phyloP scores from a whole-genome alignment of 92 coral and sea anemone genomes.

The Blastomussa wellsi region DNA sequence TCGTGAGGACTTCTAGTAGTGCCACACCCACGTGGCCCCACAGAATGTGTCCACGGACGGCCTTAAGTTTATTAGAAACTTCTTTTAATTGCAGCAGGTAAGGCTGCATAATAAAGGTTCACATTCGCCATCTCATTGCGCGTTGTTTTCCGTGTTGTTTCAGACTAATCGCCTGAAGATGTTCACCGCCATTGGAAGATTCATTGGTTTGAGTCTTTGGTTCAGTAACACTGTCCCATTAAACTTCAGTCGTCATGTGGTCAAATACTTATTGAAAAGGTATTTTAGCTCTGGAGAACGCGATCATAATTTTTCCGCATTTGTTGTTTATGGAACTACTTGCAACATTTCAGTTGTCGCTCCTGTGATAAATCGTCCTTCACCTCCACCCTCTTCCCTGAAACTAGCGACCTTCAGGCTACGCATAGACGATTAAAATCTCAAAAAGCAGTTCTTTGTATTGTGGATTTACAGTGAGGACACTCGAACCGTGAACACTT shows the following conservation, averaged over 20 bases:
- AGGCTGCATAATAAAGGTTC: not conserved
- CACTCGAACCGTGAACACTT: too few relatives aligned
- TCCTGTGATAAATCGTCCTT: too few relatives aligned
- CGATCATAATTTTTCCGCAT: not conserved
- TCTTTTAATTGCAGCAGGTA: too few relatives aligned
- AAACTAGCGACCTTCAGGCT: not conserved
- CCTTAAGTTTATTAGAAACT: not conserved
- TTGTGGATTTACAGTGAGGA: too few relatives aligned
- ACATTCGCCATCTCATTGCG: not conserved
- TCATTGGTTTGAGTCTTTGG: constrained; percentile 90
- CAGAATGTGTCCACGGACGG: not conserved
- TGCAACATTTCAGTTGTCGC: not conserved
- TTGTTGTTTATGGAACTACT: not conserved
- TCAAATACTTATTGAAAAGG: constrained; percentile 80
- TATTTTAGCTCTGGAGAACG: constrained; percentile 4
- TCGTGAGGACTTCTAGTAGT: not conserved
- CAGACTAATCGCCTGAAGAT: constrained; percentile 85
- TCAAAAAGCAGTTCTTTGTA: too few relatives aligned
- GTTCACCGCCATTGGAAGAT: constrained; percentile 89
- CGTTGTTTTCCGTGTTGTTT: not conserved
- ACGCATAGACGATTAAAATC: not conserved
- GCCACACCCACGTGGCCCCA: not conserved
- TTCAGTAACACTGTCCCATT: constrained; percentile 87
- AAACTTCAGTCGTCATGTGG: constrained; percentile 86
- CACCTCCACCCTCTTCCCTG: not conserved